Evolutionary conservation across 2,113 vertebrate genomes (phyloP), one percentile per base, ranked within the genome.

Genomic region (Arizona elegans): DNA sequence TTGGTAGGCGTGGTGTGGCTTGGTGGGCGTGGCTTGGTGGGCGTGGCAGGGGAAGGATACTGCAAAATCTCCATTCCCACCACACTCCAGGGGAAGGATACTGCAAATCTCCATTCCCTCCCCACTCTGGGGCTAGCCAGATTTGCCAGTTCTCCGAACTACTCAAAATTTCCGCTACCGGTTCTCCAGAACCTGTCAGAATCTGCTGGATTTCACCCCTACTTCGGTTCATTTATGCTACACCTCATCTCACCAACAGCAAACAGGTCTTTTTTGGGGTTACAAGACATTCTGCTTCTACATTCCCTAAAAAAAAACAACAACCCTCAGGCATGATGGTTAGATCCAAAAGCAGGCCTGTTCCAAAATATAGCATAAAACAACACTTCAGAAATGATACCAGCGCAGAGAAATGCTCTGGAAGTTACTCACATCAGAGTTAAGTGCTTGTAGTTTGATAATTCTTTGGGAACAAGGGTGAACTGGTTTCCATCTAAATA

Each of bases 401-500:
- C 24, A 95, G 10, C 50, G 59, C 2, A 89, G 24, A 87, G 93
- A 1, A 1, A 75, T 92, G 33, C 1, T 95, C 23, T 91, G 91
- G 87, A 65, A 91, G 12, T n/a, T 96, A 99, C 99, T 98, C 97
- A 99, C 99, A 99, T 99, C 90, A 99, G 98, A 52, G 98, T 99
- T 97, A 99, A 98, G 96, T 99, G 98, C 96, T 99, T 99, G 97
- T 98, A 99, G 97, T 99, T 98, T 91, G 98, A 99, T 96, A 99
- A 99, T 94, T 99, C 99, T 97, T 98, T 98, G 29, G 99, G 99
- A 96, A 99, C 98, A 96, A 99, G 98, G 4, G 98, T 99, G 97
- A 99, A 99, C 90, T 99, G 99, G 97, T 99, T 99, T 96, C 99
- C 99, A 97, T 99, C 99, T 97, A 99, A 97, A 97, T 99, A 99